These are phyloP conservation scores for Nipponia nippon DNA, from an alignment of 2,113 vertebrate species.

Conservation along the genomic window DNA sequence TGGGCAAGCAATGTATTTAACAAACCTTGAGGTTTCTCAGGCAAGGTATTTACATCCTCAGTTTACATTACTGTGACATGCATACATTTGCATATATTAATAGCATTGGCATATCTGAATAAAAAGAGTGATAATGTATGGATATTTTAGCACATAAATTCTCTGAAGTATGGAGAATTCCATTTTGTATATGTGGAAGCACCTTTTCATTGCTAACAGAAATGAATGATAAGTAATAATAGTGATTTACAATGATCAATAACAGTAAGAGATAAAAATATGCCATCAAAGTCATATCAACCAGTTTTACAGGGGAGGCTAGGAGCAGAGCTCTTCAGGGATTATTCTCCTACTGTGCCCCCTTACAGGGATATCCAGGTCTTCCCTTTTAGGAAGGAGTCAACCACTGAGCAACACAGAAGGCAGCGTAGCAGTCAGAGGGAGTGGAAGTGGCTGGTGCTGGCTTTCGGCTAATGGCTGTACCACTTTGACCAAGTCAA, in stretches of 20 bases:
- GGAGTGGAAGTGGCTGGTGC: not conserved
- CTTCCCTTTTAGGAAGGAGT: not conserved
- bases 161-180: constrained; percentile 24
- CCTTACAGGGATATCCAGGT: not conserved
- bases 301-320: not conserved
- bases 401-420: not conserved
- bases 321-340: not conserved
- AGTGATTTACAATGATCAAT: constrained; percentile 20
- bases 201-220: not conserved
- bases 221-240: constrained; percentile 27
- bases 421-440: not conserved
- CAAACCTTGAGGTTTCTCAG: not conserved
- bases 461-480: not conserved
- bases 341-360: not conserved
- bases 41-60: constrained; percentile 26
- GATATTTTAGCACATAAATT: constrained; percentile 3
- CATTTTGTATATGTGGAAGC: not conserved
- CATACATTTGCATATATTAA: constrained; percentile 27
- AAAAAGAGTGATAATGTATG: not conserved
- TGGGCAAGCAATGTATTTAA: not conserved
- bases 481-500: not conserved
- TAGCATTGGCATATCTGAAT: constrained; percentile 10
- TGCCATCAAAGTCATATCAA: not conserved
- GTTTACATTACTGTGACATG: constrained; percentile 21
- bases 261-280: not conserved